A percentile compares a stretch with the other conserved stretches of the same genome.
Conservation (phyloP, 2,797 vertebrate species). For the Streptopelia turtur region DNA sequence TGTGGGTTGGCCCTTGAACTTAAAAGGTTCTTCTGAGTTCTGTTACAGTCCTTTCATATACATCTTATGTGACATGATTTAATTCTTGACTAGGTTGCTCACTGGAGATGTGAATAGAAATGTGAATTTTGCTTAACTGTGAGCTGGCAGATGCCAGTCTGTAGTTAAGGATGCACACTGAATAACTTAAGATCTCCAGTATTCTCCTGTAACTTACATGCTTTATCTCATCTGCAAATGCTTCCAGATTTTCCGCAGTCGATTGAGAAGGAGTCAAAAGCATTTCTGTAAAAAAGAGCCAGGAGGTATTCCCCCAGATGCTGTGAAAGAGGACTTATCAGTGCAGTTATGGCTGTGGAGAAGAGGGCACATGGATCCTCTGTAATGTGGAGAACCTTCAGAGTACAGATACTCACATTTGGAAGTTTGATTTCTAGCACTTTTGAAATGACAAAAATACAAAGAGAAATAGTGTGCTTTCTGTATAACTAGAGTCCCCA, state of each 20-base stretch:
- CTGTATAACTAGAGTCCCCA: not conserved
- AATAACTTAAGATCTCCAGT: not conserved
- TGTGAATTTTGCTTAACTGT: not conserved
- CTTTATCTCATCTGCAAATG: not conserved
- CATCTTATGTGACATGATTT: not conserved
- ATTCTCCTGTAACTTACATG: not conserved
- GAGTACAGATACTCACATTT: not conserved
- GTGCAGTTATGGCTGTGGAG: not conserved
- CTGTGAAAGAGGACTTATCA: not conserved
- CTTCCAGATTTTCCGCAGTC: slow-evolving; percentile 6
- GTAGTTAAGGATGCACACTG: not conserved
- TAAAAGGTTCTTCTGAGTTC: not conserved
- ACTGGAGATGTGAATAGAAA: not conserved
- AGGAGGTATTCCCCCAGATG: not conserved
- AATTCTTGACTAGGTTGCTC: not conserved
- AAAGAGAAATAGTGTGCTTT: not conserved
- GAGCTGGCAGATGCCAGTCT: not conserved
- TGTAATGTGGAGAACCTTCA: not conserved
- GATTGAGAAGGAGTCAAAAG: not conserved
- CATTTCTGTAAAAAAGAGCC: not conserved
- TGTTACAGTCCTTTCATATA: not conserved
- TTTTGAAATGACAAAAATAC: not conserved
- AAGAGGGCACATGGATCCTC: not conserved
- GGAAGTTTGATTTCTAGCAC: not conserved
- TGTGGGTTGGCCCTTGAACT: not conserved